Conservation (phyloP, 2,113 vertebrate genomes). For the Mesoclemmys tuberculata region DNA sequence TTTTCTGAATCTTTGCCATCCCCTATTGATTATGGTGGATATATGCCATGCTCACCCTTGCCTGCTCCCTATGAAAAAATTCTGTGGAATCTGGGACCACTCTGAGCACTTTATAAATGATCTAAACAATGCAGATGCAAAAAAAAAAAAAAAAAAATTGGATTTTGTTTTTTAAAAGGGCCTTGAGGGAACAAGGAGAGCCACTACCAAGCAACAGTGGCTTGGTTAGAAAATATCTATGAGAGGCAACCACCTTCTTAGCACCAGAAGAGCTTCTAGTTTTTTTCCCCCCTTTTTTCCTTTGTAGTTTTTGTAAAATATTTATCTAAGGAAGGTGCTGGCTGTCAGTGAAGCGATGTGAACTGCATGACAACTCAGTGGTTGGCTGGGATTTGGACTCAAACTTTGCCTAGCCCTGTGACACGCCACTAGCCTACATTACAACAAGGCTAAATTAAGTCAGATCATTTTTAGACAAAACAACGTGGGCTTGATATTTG, state of each 20-base stretch:
- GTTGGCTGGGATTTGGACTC: background rate
- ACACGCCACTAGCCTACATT: background rate
- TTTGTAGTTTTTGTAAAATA: background rate
- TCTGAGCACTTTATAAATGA: slow-evolving; percentile 1
- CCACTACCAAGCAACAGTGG: background rate
- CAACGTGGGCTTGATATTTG: background rate
- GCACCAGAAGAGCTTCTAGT: background rate
- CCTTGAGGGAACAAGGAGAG: background rate
- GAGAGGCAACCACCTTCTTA: background rate
- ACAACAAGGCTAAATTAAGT: background rate
- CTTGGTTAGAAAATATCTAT: background rate
- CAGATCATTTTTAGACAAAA: background rate
- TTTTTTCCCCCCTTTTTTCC: background rate
- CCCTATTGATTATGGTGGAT: slow-evolving; percentile 24
- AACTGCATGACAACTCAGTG: background rate
- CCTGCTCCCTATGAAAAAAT: background rate
- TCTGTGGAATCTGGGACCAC: background rate
- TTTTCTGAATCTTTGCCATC: slow-evolving; percentile 39
- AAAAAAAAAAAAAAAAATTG: background rate
- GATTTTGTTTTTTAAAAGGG: background rate
- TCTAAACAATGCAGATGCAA: background rate
- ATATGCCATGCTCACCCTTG: background rate
- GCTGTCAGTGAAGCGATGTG: background rate
- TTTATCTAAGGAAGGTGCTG: background rate
- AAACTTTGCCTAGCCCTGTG: background rate